Percentiles rank a stretch among this genome's conserved stretches.
phyloP scores from a whole-genome alignment of 2,113 vertebrate genomes.

The Limnothrissa miodon region DNA sequence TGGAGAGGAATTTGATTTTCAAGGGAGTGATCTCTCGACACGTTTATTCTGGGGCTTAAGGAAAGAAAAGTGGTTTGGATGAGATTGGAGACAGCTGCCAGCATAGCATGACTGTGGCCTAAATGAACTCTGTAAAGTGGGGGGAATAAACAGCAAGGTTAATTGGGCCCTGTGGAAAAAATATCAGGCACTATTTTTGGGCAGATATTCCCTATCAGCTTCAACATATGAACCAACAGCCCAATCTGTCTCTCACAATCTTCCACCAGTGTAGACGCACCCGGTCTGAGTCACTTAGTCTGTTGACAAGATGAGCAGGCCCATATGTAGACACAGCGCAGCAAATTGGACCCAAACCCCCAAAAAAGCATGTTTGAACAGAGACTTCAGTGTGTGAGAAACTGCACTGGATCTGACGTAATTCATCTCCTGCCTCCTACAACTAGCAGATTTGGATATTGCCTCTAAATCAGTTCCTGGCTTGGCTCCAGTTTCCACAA shows the following conservation, averaged over 20 bases:
- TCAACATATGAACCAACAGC: neutral
- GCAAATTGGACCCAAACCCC: neutral
- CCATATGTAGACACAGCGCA: neutral
- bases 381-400: neutral
- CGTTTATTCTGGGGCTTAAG: neutral
- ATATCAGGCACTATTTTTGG: neutral
- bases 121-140: neutral
- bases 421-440: neutral
- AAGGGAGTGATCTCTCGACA: neutral
- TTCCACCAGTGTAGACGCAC: neutral
- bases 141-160: neutral
- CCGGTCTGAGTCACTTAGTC: neutral
- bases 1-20: neutral
- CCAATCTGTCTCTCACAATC: neutral
- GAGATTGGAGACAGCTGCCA: neutral
- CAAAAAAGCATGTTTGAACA: slow-evolving; percentile 1
- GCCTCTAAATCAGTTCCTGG: neutral
- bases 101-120: neutral
- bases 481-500: neutral
- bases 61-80: neutral
- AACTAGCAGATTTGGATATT: neutral
- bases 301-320: neutral
- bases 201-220: neutral
- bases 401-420: neutral
- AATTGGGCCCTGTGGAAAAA: neutral